A percentile compares a stretch with the other conserved stretches of the same genome.
These are phyloP conservation scores for Magallana ariakensis DNA, from an alignment of 1,140 invertebrate species.

Conservation along the genomic window DNA sequence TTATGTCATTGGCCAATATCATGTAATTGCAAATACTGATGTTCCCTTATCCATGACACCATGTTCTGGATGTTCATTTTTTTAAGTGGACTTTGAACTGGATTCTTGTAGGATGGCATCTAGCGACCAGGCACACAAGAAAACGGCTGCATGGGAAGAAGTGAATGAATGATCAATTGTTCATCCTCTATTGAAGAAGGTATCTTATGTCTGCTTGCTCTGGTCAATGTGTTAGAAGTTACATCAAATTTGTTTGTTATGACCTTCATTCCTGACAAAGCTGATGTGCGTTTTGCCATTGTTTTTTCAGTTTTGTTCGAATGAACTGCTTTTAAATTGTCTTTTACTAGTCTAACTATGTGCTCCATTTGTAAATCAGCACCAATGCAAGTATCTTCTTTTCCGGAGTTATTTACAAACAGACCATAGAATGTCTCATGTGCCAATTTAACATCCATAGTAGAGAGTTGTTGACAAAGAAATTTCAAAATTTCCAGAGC, in stretches of 20 bases:
- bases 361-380: slow-evolving; percentile 41
- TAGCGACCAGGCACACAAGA: not conserved
- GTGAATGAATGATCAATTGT: not conserved
- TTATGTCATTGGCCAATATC: not conserved
- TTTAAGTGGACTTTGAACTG: not conserved
- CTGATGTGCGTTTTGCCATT: slow-evolving; percentile 3
- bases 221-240: not conserved
- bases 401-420: slow-evolving; percentile 30
- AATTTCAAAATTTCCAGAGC: slow-evolving; percentile 39
- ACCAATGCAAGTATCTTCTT: not conserved
- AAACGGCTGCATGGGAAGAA: not conserved
- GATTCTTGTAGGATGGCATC: not conserved
- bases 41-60: slow-evolving; percentile 12
- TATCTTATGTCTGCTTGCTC: not conserved
- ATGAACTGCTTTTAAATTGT: slow-evolving; percentile 3
- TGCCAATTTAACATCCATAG: slow-evolving; percentile 9
- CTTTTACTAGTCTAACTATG: slow-evolving; percentile 6
- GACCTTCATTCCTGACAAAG: not conserved
- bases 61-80: not conserved
- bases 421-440: slow-evolving; percentile 32
- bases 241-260: not conserved
- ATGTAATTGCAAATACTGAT: not conserved
- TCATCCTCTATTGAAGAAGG: not conserved
- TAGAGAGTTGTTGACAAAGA: slow-evolving; percentile 21
- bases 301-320: slow-evolving; percentile 6